Evolutionary conservation across 2,113 vertebrate genomes (phyloP), one percentile per base, ranked within the genome.

Genomic region (Megaceryle maxima): DNA sequence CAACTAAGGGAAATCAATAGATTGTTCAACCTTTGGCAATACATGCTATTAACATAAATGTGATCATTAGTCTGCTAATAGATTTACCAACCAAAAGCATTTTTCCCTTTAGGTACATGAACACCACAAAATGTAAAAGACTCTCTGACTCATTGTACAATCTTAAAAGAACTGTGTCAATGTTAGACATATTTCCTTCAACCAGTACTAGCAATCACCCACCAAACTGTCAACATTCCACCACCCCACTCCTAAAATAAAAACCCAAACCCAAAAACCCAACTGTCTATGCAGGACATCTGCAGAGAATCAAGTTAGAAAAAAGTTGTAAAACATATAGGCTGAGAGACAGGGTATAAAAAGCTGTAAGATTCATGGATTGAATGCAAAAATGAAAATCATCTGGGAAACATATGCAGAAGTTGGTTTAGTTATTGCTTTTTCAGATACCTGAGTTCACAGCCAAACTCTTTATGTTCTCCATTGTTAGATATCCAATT

Each of bases 21-120:
- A 79, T 76, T 87, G 64, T 78, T 92, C 91, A 91, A 87, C 46
- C 66, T 31, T 79, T 92, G 62, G 89, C 60, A 70, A 68, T 62
- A 60, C 7, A 18, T 41, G 66, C 16, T 56, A 97, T 95, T 89
- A 95, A 89, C 89, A 95, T 94, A 94, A 94, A 82, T 60, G 33
- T 76, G 62, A 48, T 89, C 81, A 69, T 96, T 87, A 89, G 53
- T 57, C 81, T 82, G 43, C 51, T 94, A 89, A 94, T 76, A 87
- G 87, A 78, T 51, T 91, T 72, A 79, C 6, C 74, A 91, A 43
- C 33, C 69, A 68, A 87, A 90, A 91, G 5, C 20, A 82, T 89
- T 64, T 90, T 81, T 79, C 26, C 51, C 39, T 84, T 74, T 37
- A 68, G 69, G 18, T 60, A 3, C 5, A 64, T 7, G 29, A 85